Percentiles rank a stretch among this genome's conserved stretches.
phyloP scores from a whole-genome alignment of 2,888 invertebrate genomes.

The Volucella inflata region DNA sequence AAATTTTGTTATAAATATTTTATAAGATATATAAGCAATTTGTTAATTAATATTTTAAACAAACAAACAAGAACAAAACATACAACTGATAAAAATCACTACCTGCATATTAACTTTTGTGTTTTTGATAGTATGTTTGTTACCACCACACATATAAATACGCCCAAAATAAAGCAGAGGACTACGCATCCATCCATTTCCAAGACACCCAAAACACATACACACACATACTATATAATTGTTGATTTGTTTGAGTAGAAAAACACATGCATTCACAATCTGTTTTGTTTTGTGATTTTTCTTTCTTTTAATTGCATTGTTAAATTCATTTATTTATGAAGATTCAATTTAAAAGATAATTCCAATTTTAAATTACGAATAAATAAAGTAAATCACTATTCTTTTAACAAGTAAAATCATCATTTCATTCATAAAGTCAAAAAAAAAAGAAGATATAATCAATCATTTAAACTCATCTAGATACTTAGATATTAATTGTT shows the following conservation, averaged over 20 bases:
- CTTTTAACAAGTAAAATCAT: slow-evolving; percentile 39
- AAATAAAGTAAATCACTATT: slow-evolving; percentile 50
- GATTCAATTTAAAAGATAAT: slow-evolving; percentile 57
- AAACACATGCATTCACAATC: slow-evolving; percentile 17
- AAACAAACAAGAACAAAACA: slow-evolving; percentile 1
- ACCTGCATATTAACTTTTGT: slow-evolving; percentile 59
- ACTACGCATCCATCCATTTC: slow-evolving; percentile 68
- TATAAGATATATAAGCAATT: slow-evolving; percentile 41
- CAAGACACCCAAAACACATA: slow-evolving; percentile 31
- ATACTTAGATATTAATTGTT: slow-evolving; percentile 22
- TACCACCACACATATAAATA: slow-evolving; percentile 12
- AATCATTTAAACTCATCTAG: slow-evolving; percentile 47
- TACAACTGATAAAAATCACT: slow-evolving; percentile 27
- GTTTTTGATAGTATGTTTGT: slow-evolving; percentile 59
- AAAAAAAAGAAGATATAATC: background rate
- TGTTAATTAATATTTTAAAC: slow-evolving; percentile 58
- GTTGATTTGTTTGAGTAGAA: slow-evolving; percentile 60
- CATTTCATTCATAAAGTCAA: slow-evolving; percentile 41
- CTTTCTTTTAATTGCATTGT: slow-evolving; percentile 32
- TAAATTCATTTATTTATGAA: slow-evolving; percentile 64
- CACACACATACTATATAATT: slow-evolving; percentile 42
- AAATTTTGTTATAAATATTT: slow-evolving; percentile 70
- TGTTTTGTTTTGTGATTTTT: slow-evolving; percentile 11
- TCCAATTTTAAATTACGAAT: slow-evolving; percentile 67
- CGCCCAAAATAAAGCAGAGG: slow-evolving; percentile 28